Evolutionary conservation across 2,888 invertebrate species (phyloP).

Genomic region (Orthosia cruda): DNA sequence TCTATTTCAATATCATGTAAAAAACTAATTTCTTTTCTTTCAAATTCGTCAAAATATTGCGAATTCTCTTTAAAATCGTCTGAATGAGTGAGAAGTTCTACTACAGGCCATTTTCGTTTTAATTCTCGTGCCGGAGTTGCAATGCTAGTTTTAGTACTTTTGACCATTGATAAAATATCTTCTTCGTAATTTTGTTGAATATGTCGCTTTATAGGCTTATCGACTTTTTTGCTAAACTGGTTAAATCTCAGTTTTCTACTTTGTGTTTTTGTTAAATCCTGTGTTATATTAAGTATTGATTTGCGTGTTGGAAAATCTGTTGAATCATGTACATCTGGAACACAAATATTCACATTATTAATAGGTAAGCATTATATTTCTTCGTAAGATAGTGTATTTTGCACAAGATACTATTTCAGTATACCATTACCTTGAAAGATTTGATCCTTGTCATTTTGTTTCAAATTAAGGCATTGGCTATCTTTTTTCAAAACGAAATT

Average conservation of each 20-base stretch:
- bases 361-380: neutral
- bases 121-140: conserved; percentile 79
- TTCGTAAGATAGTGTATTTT: conserved; percentile 4
- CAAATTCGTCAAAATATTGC: conserved; percentile 49
- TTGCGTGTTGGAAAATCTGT: conserved; percentile 59
- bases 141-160: conserved; percentile 68
- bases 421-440: conserved; percentile 68
- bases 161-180: conserved; percentile 65
- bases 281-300: conserved; percentile 66
- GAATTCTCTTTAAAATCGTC: conserved; percentile 46
- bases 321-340: conserved; percentile 69
- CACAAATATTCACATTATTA: conserved; percentile 15
- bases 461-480: conserved; percentile 43
- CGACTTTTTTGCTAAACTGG: conserved; percentile 83
- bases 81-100: conserved; percentile 69
- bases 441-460: conserved; percentile 52
- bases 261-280: conserved; percentile 52
- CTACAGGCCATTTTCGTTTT: conserved; percentile 82
- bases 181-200: conserved; percentile 72
- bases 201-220: conserved; percentile 83
- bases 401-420: conserved; percentile 6
- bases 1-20: conserved; percentile 32
- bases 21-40: conserved; percentile 34
- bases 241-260: conserved; percentile 79
- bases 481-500: conserved; percentile 68